Conservation (phyloP, 2,113 vertebrate species). For the Eptatretus burgeri region DNA sequence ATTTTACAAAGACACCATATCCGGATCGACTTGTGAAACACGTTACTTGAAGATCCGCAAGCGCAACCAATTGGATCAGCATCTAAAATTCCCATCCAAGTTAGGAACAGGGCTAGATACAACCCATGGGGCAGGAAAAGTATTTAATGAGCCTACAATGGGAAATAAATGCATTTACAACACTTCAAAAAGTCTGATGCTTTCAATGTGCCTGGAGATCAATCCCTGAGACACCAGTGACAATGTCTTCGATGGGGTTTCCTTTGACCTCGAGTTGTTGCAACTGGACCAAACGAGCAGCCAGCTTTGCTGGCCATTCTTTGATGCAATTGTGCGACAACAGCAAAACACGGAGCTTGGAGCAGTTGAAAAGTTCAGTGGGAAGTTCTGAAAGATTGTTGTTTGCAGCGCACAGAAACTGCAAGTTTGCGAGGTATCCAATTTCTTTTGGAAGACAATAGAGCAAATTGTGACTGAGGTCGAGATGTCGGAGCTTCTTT, state of each 20-base stretch:
- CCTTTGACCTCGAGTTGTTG: slow-evolving; percentile 74
- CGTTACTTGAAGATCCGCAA: too few species aligned
- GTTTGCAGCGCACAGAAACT: slow-evolving; percentile 55
- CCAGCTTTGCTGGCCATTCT: slow-evolving; percentile 48
- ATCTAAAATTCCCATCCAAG: too few species aligned
- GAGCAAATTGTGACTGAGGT: slow-evolving; percentile 66
- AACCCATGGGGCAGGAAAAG: too few species aligned
- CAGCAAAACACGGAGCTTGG: slow-evolving; percentile 59
- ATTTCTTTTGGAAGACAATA: slow-evolving; percentile 42
- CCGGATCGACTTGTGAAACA: too few species aligned
- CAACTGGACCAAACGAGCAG: slow-evolving; percentile 43
- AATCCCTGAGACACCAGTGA: neutral
- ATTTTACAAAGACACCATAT: too few species aligned
- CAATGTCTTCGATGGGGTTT: slow-evolving; percentile 18
- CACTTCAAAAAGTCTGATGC: too few species aligned
- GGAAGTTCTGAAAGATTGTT: slow-evolving; percentile 71
- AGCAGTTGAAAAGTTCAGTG: slow-evolving; percentile 76
- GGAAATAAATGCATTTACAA: too few species aligned
- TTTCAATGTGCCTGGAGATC: too few species aligned
- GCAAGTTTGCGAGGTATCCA: slow-evolving; percentile 63
- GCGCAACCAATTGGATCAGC: too few species aligned
- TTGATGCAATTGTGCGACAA: slow-evolving; percentile 65
- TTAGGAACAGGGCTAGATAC: too few species aligned
- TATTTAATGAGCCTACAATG: too few species aligned
- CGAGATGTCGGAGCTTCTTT: slow-evolving; percentile 66